Base-by-base conservation (phyloP, 2,797 vertebrate genomes). In the Enteromius anoplus region DNA sequence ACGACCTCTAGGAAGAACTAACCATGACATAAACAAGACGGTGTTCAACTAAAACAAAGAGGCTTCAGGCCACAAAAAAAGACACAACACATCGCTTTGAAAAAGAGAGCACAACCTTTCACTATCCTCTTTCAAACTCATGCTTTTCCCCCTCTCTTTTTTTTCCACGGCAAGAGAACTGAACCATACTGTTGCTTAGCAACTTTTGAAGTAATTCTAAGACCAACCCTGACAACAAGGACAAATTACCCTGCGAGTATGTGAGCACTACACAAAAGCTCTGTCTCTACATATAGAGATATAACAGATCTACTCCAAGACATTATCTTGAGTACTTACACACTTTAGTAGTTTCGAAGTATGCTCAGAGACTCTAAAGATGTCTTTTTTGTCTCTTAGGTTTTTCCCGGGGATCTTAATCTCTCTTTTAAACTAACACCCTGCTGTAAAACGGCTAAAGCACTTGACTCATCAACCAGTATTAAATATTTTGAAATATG, bases 151-250 rank as follows among this genome's bases (percentile, higher is more conserved):
- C 15, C 10, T 26, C 23, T 15, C 19, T 26, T 64, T 34, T 37
- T 78, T 75, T 76, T 70, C 45, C 81, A 84, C 78, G 64, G 85
- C 58, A 75, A 84, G 82, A 82, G 85, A 88, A 86, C 79, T 83
- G 64, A 87, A 84, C 80, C 73, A 82, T 76, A 75, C 84, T 84
- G 90, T 90, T 90, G 90, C 90, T 90, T 82, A 87, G 90, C 89
- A 90, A 90, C 87, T 88, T 89, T 87, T 87, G 85, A 88, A 83
- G 87, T 84, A 84, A 85, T 84, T 86, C 86, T 84, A 81, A 85
- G 81, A 80, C 69, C 42, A 81, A 84, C 70, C 78, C 75, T 82
- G 55, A 78, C 81, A 85, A 86, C 85, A 84, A 86, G 85, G 88
- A 88, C 80, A 86, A 86, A 88, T 90, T 85, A 88, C 51, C 78